phyloP scores from a whole-genome alignment of 2,113 vertebrate genomes.

The Pangasianodon hypophthalmus region DNA sequence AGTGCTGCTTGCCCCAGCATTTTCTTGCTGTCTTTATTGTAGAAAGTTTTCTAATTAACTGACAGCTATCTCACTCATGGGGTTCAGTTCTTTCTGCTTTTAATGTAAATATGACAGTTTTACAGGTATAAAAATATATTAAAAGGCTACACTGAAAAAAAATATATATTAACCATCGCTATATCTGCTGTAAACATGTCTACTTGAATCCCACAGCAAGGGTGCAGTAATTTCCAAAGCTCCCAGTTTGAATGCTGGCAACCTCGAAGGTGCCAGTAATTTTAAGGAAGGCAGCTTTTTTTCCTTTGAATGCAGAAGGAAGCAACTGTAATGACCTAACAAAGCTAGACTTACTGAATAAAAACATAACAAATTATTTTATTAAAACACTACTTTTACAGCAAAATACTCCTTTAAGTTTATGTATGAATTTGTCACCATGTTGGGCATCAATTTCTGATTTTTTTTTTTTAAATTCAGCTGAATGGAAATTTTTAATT shows the following conservation, averaged over 20 bases:
- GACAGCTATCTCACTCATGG: constrained; percentile 76
- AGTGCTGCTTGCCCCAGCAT: constrained; percentile 75
- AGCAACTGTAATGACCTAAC: background rate
- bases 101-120: constrained; percentile 77
- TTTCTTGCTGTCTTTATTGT: constrained; percentile 72
- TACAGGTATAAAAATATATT: constrained; percentile 73
- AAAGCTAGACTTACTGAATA: background rate
- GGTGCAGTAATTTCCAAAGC: constrained; percentile 39
- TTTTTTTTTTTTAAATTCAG: background rate
- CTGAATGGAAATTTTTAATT: too few relatives aligned
- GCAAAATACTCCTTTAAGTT: background rate
- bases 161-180: background rate
- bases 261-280: background rate
- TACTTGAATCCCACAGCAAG: constrained; percentile 46
- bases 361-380: background rate
- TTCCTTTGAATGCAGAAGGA: background rate
- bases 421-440: constrained; percentile 23
- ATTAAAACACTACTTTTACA: background rate
- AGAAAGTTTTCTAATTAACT: constrained; percentile 80
- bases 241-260: background rate
- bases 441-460: constrained; percentile 14
- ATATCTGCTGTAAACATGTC: constrained; percentile 1
- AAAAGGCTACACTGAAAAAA: constrained; percentile 39
- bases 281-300: background rate
- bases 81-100: constrained; percentile 72